These are phyloP conservation scores for Formicarius rufipectus DNA, from an alignment of 2,113 vertebrate species.

Conservation along the genomic window DNA sequence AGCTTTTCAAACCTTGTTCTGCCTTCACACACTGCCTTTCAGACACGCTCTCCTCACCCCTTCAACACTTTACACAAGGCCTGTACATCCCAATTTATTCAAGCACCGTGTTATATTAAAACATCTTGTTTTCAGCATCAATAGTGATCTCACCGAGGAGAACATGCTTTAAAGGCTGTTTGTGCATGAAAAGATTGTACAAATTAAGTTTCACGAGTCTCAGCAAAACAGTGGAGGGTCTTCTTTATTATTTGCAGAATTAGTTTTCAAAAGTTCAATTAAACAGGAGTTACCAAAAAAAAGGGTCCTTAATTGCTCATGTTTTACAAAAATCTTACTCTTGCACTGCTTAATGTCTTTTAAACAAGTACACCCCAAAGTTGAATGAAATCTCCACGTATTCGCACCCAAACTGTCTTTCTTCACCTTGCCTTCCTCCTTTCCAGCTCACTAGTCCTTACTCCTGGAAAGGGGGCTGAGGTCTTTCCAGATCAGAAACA, in stretches of 20 bases:
- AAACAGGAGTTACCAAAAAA: not conserved
- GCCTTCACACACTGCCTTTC: not conserved
- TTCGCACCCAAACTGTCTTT: not conserved
- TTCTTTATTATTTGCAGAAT: not conserved
- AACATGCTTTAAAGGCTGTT: not conserved
- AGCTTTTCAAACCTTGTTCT: not conserved
- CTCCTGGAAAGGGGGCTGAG: not conserved
- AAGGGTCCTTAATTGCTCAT: not conserved
- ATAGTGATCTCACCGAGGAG: not conserved
- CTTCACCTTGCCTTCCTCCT: not conserved
- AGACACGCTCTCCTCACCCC: not conserved
- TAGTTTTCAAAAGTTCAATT: not conserved
- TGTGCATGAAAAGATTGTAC: not conserved
- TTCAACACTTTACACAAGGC: not conserved
- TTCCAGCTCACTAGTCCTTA: not conserved
- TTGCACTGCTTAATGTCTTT: not conserved
- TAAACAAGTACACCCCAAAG: not conserved
- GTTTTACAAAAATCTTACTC: not conserved
- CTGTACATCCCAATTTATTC: conserved; percentile 5
- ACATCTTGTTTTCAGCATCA: conserved; percentile 20
- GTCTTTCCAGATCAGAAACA: not conserved
- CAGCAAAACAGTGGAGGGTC: not conserved
- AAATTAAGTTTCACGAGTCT: not conserved
- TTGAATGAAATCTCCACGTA: not conserved
- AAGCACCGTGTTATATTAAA: not conserved